Base-by-base conservation (phyloP, 2,888 invertebrate species). In the Urechis unicinctus region DNA sequence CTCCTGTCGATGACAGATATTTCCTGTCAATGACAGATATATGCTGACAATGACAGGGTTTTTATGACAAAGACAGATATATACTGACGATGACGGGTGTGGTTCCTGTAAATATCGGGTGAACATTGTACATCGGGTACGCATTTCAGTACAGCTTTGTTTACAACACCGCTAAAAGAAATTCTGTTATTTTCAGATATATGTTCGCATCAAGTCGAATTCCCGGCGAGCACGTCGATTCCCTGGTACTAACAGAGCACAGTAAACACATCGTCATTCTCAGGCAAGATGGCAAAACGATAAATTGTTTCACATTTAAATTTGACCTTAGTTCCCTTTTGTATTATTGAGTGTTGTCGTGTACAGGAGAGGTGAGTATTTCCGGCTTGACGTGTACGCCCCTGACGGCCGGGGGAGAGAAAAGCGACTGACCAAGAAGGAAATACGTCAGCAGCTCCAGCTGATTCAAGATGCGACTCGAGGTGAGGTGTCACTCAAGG, bases 221-320 rank as follows among this genome's bases (percentile, higher is more conserved):
- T 25, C 69, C 69, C 13, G 63, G 61, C 5, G 49, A 60, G 24
- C 59, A 59, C 9, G 53, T 61, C 29, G 69, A 69, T 52, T 57
- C 57, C n/a, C 59, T 68, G 2, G 48, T 52, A 3, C 61, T 58
- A 4, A 63, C 58, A 43, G 56, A 60, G 25, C 64, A 67, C 45
- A 60, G 60, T 48, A 65, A 59, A 51, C 66, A 68, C 58, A 55
- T 64, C 21, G 57, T 68, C 25, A 55, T 68, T 5, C 61, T 63
- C 52, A 61, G 65, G 62, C 63, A 24, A 43, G 25, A 6, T 26
- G 29, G 9, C 22, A 48, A 13, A 21, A 13, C 13, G 9, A 25
- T 22, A 21, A 48, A 26, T 48, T 41, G 36, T 17, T 9, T 36
- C 17, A 36, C 17, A 17, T 13, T 36, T 36, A 13, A 17, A 36